Conservation (phyloP, 2,797 vertebrate genomes). For the Stomatorhinus walkeri region DNA sequence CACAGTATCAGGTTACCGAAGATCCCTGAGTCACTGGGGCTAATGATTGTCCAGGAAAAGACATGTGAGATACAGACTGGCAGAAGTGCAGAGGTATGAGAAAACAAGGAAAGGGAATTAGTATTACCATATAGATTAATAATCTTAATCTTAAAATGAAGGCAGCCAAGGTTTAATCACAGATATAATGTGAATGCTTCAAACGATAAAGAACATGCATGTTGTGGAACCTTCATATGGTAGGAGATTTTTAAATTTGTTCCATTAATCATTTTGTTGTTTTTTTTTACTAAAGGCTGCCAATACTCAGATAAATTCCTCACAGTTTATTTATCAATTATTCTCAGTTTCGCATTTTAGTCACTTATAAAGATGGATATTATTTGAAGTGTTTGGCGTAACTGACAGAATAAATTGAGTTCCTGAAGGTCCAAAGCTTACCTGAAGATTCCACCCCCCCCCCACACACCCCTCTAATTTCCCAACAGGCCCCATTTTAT, state of each 20-base stretch:
- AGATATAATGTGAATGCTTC: background rate
- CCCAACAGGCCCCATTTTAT: background rate
- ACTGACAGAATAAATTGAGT: background rate
- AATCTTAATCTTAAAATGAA: background rate
- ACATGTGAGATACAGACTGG: background rate
- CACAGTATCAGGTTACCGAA: background rate
- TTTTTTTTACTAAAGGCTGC: background rate
- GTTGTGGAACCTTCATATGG: background rate
- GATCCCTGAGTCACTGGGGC: background rate
- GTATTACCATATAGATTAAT: background rate
- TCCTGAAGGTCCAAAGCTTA: background rate
- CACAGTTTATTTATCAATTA: background rate
- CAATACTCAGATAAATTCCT: background rate
- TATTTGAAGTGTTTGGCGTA: background rate
- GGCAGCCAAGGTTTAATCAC: background rate
- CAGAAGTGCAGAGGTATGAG: background rate
- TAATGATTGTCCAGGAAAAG: background rate
- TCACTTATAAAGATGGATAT: background rate
- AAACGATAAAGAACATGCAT: background rate
- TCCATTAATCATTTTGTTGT: background rate
- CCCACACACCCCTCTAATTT: background rate
- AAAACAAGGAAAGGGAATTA: background rate
- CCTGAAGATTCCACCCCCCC: background rate
- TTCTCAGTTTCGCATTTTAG: background rate
- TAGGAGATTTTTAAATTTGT: background rate